phyloP scores from a whole-genome alignment of 2,888 invertebrate genomes.

The Onthophagus sagittarius region DNA sequence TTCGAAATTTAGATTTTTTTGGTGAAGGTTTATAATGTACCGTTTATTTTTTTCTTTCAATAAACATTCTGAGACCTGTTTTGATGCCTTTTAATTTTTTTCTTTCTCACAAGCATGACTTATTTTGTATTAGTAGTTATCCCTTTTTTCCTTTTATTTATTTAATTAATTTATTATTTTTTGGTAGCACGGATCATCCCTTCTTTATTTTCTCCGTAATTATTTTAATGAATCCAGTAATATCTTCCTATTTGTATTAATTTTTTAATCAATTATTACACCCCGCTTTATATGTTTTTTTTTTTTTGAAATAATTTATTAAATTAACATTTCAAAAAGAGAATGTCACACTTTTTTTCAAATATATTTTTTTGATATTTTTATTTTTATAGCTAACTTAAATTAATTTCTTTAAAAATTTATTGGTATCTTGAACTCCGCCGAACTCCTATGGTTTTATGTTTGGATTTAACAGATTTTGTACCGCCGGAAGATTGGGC shows the following conservation, averaged over 20 bases:
- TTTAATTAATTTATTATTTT: neutral
- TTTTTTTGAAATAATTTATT: neutral
- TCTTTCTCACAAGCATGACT: slow-evolving; percentile 42
- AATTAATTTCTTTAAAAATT: neutral
- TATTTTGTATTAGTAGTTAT: neutral
- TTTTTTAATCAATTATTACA: neutral
- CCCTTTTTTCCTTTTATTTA: slow-evolving; percentile 18
- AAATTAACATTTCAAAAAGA: too few relatives aligned
- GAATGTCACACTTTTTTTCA: neutral
- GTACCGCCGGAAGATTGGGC: slow-evolving; percentile 60
- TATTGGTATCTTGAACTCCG: neutral
- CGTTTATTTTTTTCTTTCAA: slow-evolving; percentile 43
- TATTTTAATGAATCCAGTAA: neutral
- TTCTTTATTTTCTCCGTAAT: slow-evolving; percentile 13
- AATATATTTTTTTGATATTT: neutral
- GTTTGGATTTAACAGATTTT: slow-evolving; percentile 45
- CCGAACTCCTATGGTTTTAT: slow-evolving; percentile 20
- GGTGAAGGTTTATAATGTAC: slow-evolving; percentile 47
- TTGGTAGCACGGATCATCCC: slow-evolving; percentile 22
- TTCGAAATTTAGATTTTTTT: slow-evolving; percentile 20
- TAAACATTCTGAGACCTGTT: slow-evolving; percentile 49
- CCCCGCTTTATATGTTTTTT: neutral
- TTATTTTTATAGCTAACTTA: neutral
- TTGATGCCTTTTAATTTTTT: slow-evolving; percentile 42
- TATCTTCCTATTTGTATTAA: neutral